These are phyloP conservation scores for Eledona agricola DNA, from an alignment of 2,888 invertebrate species.

Conservation along the genomic window DNA sequence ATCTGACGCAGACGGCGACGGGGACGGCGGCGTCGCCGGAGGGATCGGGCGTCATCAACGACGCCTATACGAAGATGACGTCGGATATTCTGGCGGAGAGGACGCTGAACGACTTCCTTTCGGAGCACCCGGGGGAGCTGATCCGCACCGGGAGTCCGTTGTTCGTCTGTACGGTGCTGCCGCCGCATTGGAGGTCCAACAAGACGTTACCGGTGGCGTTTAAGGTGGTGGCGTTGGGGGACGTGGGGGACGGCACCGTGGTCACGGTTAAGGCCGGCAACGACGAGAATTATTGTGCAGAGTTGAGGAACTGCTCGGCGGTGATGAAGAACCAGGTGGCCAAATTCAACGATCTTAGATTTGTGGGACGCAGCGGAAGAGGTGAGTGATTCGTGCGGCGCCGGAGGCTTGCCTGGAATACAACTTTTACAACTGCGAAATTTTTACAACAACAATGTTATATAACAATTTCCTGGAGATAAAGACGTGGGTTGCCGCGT, in stretches of 20 bases:
- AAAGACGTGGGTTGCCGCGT: no score
- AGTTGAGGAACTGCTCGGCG: conserved; percentile 90
- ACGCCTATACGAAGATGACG: conserved; percentile 81
- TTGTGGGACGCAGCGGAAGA: conserved; percentile 96
- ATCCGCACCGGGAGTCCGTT: conserved; percentile 95
- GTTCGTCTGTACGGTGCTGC: conserved; percentile 91
- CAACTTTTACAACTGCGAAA: no score
- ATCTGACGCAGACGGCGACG: conserved; percentile 63
- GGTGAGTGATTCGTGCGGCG: conserved; percentile 79
- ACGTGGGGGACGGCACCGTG: conserved; percentile 92
- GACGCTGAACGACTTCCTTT: conserved; percentile 82
- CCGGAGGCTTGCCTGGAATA: no score
- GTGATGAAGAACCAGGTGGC: conserved; percentile 98
- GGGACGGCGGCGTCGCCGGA: conserved; percentile 76
- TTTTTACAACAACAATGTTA: no score
- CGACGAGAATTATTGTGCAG: conserved; percentile 96
- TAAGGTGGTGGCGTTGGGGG: conserved; percentile 92
- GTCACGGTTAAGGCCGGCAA: conserved; percentile 95
- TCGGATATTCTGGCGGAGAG: conserved; percentile 85
- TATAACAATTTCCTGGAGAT: no score
- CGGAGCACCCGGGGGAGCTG: conserved; percentile 92
- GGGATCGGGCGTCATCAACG: conserved; percentile 76
- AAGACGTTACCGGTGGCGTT: conserved; percentile 96
- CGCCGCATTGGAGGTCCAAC: conserved; percentile 96
- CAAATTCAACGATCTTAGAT: conserved; percentile 96